These are phyloP conservation scores for Clitarchus hookeri DNA, from an alignment of 2,888 invertebrate genomes.

Conservation along the genomic window DNA sequence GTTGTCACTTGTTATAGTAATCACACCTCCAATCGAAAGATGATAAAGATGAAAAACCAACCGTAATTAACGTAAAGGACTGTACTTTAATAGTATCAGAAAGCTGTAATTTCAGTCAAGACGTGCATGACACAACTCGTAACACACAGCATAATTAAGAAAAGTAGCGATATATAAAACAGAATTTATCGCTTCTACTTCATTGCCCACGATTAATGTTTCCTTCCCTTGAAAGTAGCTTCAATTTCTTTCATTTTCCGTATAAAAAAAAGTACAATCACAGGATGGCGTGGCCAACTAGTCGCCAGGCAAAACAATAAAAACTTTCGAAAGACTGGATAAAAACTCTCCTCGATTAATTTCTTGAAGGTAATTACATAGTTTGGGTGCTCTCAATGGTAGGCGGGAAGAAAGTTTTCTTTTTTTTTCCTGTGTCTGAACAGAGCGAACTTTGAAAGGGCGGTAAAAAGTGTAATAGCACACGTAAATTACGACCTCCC, in stretches of 20 bases:
- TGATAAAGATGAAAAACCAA: too few species aligned
- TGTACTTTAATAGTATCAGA: too few species aligned
- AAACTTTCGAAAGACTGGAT: neutral
- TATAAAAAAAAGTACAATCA: neutral
- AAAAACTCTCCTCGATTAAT: conserved; percentile 14
- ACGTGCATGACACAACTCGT: neutral
- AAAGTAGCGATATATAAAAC: neutral
- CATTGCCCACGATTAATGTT: neutral
- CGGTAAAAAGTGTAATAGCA: neutral
- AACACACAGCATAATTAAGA: neutral
- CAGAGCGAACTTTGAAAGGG: neutral
- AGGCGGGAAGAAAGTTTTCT: neutral
- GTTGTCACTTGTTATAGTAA: too few species aligned
- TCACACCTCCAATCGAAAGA: too few species aligned
- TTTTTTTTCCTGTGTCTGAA: neutral
- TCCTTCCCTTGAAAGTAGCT: neutral
- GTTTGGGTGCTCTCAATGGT: neutral
- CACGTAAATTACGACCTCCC: neutral
- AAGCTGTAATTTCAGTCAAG: neutral
- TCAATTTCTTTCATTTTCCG: neutral
- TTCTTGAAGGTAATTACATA: conserved; percentile 14
- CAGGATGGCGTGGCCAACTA: neutral
- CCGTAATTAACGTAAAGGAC: too few species aligned
- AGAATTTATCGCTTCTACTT: neutral
- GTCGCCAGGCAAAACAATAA: neutral